Conservation (phyloP, 2,888 invertebrate genomes). For the Podabrus alpinus region DNA sequence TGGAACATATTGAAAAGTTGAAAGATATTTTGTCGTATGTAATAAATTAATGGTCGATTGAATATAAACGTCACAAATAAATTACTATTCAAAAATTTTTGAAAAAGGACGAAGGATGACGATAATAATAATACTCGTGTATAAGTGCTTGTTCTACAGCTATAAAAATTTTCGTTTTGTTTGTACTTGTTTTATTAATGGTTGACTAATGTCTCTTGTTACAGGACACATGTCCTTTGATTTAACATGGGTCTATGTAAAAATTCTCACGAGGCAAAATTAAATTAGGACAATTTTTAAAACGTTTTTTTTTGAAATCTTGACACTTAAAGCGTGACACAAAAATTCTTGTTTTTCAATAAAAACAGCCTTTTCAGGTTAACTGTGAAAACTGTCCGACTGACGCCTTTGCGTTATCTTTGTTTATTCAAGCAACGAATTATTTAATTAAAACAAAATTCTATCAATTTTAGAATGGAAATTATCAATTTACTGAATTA, state of each 20-base stretch:
- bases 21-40: not conserved
- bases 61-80: not conserved
- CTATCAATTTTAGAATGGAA: no score
- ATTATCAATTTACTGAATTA: no score
- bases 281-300: slow-evolving; percentile 26
- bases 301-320: slow-evolving; percentile 22
- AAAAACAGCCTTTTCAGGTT: slow-evolving; percentile 1
- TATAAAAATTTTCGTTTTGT: not conserved
- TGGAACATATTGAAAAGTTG: not conserved
- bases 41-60: not conserved
- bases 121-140: not conserved
- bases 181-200: slow-evolving; percentile 6
- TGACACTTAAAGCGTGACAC: slow-evolving; percentile 24
- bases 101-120: not conserved
- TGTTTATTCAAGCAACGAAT: not conserved
- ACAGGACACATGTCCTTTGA: slow-evolving; percentile 18
- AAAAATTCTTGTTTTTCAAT: slow-evolving; percentile 18
- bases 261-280: slow-evolving; percentile 19
- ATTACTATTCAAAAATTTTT: not conserved
- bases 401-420: not conserved
- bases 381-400: not conserved
- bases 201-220: slow-evolving; percentile 6
- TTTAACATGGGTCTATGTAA: slow-evolving; percentile 22
- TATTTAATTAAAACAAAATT: not conserved
- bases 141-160: not conserved